Percentiles rank a stretch among this genome's conserved stretches.
Evolutionary conservation across 2,113 vertebrate species (phyloP).

Genomic region (Mugil cephalus): DNA sequence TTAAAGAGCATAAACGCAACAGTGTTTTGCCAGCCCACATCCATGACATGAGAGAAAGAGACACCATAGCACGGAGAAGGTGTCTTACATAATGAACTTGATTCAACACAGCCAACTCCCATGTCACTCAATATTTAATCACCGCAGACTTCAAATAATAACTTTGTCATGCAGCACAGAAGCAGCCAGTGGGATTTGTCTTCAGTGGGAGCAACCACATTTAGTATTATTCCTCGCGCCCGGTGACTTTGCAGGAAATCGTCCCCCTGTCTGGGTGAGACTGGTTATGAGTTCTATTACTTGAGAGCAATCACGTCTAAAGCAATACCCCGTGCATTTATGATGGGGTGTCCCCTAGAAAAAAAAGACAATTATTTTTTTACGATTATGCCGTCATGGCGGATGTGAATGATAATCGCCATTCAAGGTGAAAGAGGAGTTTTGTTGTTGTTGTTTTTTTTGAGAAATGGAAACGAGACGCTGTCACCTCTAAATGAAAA

Average conservation of each 20-base stretch:
- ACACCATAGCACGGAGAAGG: conserved; percentile 11
- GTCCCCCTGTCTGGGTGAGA: conserved; percentile 38
- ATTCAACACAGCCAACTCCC: conserved; percentile 43
- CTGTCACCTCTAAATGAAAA: conserved; percentile 32
- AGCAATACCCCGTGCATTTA: conserved; percentile 50
- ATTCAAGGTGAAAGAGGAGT: conserved; percentile 56
- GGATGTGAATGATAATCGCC: conserved; percentile 60
- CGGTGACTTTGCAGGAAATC: conserved; percentile 62
- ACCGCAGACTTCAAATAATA: conserved; percentile 57
- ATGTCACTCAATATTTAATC: conserved; percentile 70
- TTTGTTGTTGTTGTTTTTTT: conserved; percentile 6
- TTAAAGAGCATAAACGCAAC: background rate
- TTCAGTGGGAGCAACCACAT: conserved; percentile 33
- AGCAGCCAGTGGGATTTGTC: conserved; percentile 24
- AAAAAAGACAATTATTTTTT: conserved; percentile 49
- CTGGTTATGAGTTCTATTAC: conserved; percentile 56
- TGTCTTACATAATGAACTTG: conserved; percentile 38
- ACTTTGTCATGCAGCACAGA: conserved; percentile 48
- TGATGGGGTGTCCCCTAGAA: conserved; percentile 32
- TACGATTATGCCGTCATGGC: conserved; percentile 41
- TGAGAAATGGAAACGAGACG: conserved; percentile 23
- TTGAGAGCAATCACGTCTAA: conserved; percentile 51
- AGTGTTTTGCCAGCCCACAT: background rate
- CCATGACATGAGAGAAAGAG: background rate
- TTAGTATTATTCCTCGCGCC: conserved; percentile 45